Conservation (phyloP, 2,797 vertebrate genomes). For the Acrossocheilus fasciatus region DNA sequence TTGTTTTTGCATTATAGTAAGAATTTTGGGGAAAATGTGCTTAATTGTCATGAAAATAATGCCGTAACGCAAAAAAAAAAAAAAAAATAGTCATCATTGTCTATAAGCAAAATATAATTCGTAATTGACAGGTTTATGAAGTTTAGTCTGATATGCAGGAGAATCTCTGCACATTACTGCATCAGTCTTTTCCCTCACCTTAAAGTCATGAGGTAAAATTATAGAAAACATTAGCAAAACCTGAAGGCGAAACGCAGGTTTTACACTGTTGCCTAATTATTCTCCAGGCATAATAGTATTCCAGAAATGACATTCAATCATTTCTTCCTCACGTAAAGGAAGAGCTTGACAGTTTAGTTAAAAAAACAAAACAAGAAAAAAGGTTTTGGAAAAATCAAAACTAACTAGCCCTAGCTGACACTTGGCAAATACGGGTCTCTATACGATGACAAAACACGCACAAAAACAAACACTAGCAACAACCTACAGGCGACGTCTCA, state of each 20-base stretch:
- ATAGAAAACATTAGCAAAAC: constrained; percentile 40
- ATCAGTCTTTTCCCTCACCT: constrained; percentile 6
- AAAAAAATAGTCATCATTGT: background rate
- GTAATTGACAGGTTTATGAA: background rate
- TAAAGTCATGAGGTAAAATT: constrained; percentile 31
- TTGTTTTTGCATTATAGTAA: background rate
- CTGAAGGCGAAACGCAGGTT: constrained; percentile 37
- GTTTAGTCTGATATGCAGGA: constrained; percentile 23
- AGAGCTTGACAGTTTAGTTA: constrained; percentile 40
- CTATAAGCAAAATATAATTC: background rate
- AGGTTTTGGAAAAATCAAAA: constrained; percentile 29
- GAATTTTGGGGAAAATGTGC: background rate
- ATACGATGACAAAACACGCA: constrained; percentile 58
- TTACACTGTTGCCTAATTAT: constrained; percentile 8
- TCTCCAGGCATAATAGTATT: constrained; percentile 41
- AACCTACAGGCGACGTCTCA: constrained; percentile 77
- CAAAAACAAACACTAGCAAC: constrained; percentile 72
- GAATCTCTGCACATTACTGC: constrained; percentile 36
- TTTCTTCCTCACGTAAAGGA: constrained; percentile 37
- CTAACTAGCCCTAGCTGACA: constrained; percentile 37
- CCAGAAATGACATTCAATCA: constrained; percentile 56
- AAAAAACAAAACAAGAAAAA: constrained; percentile 9
- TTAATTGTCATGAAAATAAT: background rate
- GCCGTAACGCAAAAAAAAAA: background rate
- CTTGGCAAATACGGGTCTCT: constrained; percentile 52